phyloP scores from a whole-genome alignment of 2,113 vertebrate genomes.

The Seriola dumerili region DNA sequence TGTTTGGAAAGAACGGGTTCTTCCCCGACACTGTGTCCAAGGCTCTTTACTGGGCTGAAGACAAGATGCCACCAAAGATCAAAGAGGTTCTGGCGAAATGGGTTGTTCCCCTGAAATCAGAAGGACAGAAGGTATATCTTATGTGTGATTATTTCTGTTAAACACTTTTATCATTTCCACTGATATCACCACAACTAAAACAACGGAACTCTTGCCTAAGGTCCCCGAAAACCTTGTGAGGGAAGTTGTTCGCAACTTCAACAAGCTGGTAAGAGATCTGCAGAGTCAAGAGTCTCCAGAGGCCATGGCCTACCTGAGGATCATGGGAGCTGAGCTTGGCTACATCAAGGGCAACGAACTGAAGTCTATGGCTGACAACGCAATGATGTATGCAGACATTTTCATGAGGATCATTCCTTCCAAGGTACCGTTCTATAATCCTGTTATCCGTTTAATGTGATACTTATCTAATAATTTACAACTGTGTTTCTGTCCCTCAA shows the following conservation, averaged over 20 bases:
- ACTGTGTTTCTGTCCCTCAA: background rate
- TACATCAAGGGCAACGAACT: slow-evolving; percentile 89
- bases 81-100: slow-evolving; percentile 87
- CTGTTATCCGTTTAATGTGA: background rate
- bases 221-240: slow-evolving; percentile 85
- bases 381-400: slow-evolving; percentile 51
- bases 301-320: slow-evolving; percentile 90
- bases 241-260: slow-evolving; percentile 85
- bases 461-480: background rate
- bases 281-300: slow-evolving; percentile 86
- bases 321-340: slow-evolving; percentile 92
- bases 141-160: background rate
- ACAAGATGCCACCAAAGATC: slow-evolving; percentile 86
- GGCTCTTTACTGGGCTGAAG: slow-evolving; percentile 90
- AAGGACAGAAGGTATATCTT: slow-evolving; percentile 71
- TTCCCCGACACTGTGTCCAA: slow-evolving; percentile 91
- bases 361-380: slow-evolving; percentile 69
- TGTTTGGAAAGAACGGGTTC: slow-evolving; percentile 93
- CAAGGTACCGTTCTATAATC: slow-evolving; percentile 49
- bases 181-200: slow-evolving; percentile 4
- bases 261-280: slow-evolving; percentile 89
- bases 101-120: slow-evolving; percentile 80
- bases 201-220: slow-evolving; percentile 37
- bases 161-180: background rate
- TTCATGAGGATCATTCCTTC: slow-evolving; percentile 59